Evolutionary conservation across 2,888 invertebrate species (phyloP).

Genomic region (Imbricaverruca yamaguchii): DNA sequence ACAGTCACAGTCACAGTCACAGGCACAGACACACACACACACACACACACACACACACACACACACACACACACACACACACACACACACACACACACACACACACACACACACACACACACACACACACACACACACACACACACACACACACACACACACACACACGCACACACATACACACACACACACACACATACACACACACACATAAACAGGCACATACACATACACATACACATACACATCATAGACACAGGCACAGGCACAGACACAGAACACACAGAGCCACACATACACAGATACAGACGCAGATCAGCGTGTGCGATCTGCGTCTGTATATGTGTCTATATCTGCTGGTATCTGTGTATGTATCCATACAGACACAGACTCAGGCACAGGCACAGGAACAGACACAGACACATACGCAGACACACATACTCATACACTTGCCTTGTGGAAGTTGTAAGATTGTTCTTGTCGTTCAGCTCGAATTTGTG

Average conservation of each 20-base stretch:
- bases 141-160: background rate
- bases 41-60: slow-evolving; percentile 10
- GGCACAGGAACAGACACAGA: no score
- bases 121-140: background rate
- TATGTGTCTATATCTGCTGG: no score
- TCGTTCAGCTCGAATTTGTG: no score
- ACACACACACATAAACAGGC: background rate
- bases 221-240: slow-evolving; percentile 13
- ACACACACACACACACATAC: background rate
- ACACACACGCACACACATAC: background rate
- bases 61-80: background rate
- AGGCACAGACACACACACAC: background rate
- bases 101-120: background rate
- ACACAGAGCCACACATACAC: background rate
- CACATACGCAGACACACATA: no score
- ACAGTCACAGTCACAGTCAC: background rate
- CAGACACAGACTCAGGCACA: no score
- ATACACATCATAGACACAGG: background rate
- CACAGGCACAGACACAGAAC: background rate
- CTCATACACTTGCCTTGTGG: no score
- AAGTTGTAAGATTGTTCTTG: no score
- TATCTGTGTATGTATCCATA: no score
- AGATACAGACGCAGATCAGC: background rate
- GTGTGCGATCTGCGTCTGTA: no score
- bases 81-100: background rate